Evolutionary conservation across 2,113 vertebrate genomes (phyloP), one percentile per base, ranked within the genome.

Genomic region (Balaeniceps rex): DNA sequence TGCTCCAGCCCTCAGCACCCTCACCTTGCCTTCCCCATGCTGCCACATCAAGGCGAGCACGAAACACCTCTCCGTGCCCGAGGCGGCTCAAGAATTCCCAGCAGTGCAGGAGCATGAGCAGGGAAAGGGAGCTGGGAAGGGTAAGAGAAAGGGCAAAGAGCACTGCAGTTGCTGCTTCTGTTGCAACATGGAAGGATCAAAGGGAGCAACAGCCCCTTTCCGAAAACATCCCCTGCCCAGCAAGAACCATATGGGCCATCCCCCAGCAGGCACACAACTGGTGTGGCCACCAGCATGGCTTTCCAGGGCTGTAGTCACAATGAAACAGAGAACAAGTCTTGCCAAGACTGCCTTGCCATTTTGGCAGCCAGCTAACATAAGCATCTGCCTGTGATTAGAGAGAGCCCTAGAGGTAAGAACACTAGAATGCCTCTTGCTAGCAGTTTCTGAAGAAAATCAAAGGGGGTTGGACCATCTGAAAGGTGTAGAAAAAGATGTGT

Each of bases 31-130:
- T 89, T 79, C 74, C 65, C 2, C 1, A 0, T 3, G 2, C 69
- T 71, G 75, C 94, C 96, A 94, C 96, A 96, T 96, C 92, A 97
- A 42, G 93, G 75, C 3, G 2, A 89, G n/a, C 36, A 76, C 1
- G 0, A 9, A 44, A 22, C 58, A 74, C 36, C 44, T 91, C 66
- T 89, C 52, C 0, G 0, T 83, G 94, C 94, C 63, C 0, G 1
- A 72, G 87, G 96, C 84, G 7, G 66, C 63, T 74, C 36, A 11
- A 85, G 66, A 93, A 68, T 88, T 97, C 88, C 85, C 84, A 93
- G 87, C 7, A 12, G 74, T 25, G 63, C 75, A 88, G 76, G 33
- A 87, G 18, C 54, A 66, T 29, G 33, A 60, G 19, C 42, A 75
- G 36, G 51, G n/a, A 90, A 82, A 95, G 71, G 28, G 66, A 68